Base-by-base conservation (phyloP, 2,113 vertebrate genomes). In the Penelope pileata region DNA sequence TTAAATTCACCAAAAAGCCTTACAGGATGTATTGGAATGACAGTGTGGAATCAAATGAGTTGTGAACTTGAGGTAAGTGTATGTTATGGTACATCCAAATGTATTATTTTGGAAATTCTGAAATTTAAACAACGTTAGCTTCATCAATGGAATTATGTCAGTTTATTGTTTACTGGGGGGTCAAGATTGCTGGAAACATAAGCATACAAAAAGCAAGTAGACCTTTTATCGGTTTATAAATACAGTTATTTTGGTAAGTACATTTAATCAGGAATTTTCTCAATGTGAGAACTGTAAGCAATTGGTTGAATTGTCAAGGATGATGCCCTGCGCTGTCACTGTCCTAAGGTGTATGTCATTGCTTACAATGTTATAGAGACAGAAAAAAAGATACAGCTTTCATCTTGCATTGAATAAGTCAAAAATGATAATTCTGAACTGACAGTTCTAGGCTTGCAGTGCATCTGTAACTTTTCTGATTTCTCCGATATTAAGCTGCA, bases 401-500 rank as follows among this genome's bases (percentile, higher is more conserved):
- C 38, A 95, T 96, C 87, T 89, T 80, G 30, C 9, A 38, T 53
- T 12, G 12, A 77, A 48, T 59, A 79, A 81, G 83, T 63, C 3
- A 77, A 75, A 94, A 83, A 53, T n/a, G 36, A 36, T 87, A 85
- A 81, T 87, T 85, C 75, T 72, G 51, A 72, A 40, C 83, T 88
- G 93, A 90, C 64, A 90, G 64, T 94, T 96, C 59, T 79, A 83
- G 91, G 74, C 72, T 94, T 91, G 23, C 45, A 56, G 16, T 21
- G 16, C 70, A 72, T 75, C 40, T 83, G 27, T 60, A 78, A 38
- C 21, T 80, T 64, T 86, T 88, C 30, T 45, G 60, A 60, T 86
- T 96, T 93, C 27, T 77, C 14, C 3, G 59, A 4, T 83, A 54
- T 69, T 45, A 80, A 66, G 40, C 13, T 74, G 81, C 48, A 50